Percentiles rank a stretch among this genome's conserved stretches.
These are phyloP conservation scores for Alethe castanea DNA, from an alignment of 2,113 vertebrate species.

Conservation along the genomic window DNA sequence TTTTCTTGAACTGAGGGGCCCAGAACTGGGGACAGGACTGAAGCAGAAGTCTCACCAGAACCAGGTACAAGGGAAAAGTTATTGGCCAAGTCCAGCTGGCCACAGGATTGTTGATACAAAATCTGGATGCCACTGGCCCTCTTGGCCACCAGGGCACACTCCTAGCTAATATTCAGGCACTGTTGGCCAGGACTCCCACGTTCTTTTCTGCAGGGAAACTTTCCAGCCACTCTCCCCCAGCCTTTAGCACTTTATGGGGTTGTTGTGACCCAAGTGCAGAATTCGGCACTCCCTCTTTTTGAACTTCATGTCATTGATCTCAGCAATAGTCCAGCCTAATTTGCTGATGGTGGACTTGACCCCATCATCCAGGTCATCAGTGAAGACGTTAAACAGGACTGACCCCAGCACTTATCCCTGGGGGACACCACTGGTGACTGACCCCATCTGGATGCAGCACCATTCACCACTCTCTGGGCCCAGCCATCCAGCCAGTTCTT, in stretches of 20 bases:
- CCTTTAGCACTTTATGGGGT: background rate
- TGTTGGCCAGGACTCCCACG: background rate
- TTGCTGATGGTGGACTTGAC: background rate
- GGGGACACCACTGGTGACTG: background rate
- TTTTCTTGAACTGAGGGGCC: background rate
- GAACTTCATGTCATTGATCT: background rate
- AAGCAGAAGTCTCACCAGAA: background rate
- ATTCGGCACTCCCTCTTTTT: rapidly evolving
- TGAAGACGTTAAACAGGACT: background rate
- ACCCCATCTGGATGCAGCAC: background rate
- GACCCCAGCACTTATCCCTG: background rate
- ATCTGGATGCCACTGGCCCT: background rate
- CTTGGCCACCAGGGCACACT: background rate
- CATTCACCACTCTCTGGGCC: no score
- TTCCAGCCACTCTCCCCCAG: background rate
- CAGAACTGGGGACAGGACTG: background rate
- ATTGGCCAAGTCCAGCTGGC: background rate
- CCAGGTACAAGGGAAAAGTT: no score
- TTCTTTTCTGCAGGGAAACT: background rate
- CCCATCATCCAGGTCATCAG: background rate
- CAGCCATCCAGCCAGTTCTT: rapidly evolving
- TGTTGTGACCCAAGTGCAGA: background rate
- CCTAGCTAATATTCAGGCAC: background rate
- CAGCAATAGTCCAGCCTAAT: background rate
- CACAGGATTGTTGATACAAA: background rate